These are phyloP conservation scores for Urocitellus parryii DNA, from an alignment of 2,113 vertebrate genomes.

Conservation along the genomic window DNA sequence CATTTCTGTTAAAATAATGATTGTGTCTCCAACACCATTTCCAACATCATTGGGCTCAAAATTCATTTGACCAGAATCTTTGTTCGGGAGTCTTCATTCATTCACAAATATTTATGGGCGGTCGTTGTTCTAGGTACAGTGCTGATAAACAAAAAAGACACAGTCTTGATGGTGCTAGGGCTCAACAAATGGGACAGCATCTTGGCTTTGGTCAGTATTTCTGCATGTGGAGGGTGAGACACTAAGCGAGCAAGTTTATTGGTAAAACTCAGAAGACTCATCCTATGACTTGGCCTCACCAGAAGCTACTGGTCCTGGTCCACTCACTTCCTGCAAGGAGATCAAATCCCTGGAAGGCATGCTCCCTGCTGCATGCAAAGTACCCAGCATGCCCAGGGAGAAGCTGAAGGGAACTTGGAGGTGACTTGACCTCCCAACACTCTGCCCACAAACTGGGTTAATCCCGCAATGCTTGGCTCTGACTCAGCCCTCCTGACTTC, in stretches of 20 bases:
- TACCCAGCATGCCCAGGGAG: background rate
- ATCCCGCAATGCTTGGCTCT: conserved; percentile 34
- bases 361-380: background rate
- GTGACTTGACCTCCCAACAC: background rate
- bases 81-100: background rate
- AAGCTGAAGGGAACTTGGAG: background rate
- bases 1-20: background rate
- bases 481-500: conserved; percentile 52
- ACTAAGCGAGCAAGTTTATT: background rate
- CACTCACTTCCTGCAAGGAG: background rate
- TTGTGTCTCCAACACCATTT: background rate
- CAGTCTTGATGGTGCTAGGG: background rate
- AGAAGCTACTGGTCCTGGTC: background rate
- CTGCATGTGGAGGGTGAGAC: background rate
- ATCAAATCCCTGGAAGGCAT: background rate
- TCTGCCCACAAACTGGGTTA: conserved; percentile 37
- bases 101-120: background rate
- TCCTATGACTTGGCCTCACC: background rate
- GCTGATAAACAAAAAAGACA: background rate
- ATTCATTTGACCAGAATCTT: background rate
- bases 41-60: background rate
- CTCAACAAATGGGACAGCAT: background rate
- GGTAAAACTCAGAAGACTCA: background rate
- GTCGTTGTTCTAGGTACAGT: background rate
- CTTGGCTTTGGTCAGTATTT: background rate